These are phyloP conservation scores for Pachycephus smyrnensis DNA, from an alignment of 2,888 invertebrate species.

Conservation along the genomic window DNA sequence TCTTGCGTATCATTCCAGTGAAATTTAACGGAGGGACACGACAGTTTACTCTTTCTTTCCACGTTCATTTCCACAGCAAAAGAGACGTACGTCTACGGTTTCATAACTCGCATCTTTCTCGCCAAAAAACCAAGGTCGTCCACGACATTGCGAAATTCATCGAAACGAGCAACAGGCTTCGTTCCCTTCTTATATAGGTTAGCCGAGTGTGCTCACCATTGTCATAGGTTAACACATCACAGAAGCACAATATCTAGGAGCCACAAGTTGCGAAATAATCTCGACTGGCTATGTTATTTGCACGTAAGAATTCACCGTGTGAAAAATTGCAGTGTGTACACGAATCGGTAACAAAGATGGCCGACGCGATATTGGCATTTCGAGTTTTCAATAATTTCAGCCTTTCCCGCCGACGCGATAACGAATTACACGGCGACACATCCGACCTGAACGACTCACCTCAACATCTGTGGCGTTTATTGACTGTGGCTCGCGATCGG, in stretches of 20 bases:
- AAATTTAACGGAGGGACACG: not conserved
- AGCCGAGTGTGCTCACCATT: not conserved
- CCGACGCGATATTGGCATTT: conserved; percentile 46
- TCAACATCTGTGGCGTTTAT: conserved; percentile 30
- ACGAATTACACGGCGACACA: conserved; percentile 13
- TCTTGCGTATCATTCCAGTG: not conserved
- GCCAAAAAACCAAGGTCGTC: not conserved
- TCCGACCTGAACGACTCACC: conserved; percentile 27
- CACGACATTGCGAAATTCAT: not conserved
- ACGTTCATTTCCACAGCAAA: too few relatives aligned
- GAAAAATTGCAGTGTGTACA: conserved; percentile 33
- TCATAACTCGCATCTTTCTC: not conserved
- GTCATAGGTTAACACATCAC: not conserved
- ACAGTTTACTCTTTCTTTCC: not conserved
- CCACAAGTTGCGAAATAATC: not conserved
- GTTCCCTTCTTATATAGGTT: not conserved
- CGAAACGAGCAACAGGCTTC: not conserved
- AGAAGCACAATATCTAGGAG: not conserved
- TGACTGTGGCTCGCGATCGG: conserved; percentile 7
- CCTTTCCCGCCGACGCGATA: conserved; percentile 22
- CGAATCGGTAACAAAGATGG: conserved; percentile 58
- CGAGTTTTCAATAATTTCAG: conserved; percentile 5
- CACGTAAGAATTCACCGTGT: not conserved
- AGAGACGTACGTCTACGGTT: not conserved
- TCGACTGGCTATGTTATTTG: conserved; percentile 3